phyloP scores from a whole-genome alignment of 2,888 invertebrate genomes.

The Agrilus mali region DNA sequence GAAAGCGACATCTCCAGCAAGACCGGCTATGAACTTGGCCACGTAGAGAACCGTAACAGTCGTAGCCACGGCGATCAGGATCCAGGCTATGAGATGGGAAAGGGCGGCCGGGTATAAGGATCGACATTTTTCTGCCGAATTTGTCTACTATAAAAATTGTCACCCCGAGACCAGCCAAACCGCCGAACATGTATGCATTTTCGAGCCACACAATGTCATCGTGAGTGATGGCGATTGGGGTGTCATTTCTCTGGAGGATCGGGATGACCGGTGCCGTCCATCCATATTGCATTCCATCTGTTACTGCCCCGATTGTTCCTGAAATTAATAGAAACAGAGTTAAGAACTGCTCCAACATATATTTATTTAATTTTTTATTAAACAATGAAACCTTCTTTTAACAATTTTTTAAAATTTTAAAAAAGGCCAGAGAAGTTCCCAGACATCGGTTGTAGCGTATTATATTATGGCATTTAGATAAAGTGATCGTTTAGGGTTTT shows the following conservation, averaged over 20 bases:
- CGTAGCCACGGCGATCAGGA: conserved; percentile 26
- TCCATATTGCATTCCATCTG: conserved; percentile 33
- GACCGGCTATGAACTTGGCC: conserved; percentile 28
- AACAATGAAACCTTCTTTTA: too few relatives aligned
- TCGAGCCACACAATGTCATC: conserved; percentile 21
- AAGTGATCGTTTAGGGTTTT: too few relatives aligned
- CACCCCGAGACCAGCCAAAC: conserved; percentile 25
- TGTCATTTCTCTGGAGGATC: conserved; percentile 20
- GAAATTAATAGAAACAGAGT: conserved; percentile 10
- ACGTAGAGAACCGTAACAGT: conserved; percentile 24
- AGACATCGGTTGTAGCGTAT: too few relatives aligned
- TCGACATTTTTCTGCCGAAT: conserved; percentile 27
- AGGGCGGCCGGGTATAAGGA: conserved; percentile 26
- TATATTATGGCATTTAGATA: too few relatives aligned
- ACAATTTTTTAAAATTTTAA: too few relatives aligned
- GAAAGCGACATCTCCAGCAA: conserved; percentile 31
- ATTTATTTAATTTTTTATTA: too few relatives aligned
- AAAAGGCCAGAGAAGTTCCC: too few relatives aligned
- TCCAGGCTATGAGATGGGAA: conserved; percentile 27
- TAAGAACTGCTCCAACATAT: too few relatives aligned
- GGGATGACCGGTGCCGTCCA: conserved; percentile 31
- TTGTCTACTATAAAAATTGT: conserved; percentile 27
- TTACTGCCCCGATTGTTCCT: conserved; percentile 29
- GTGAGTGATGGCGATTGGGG: conserved; percentile 22
- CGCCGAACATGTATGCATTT: conserved; percentile 22